These are phyloP conservation scores for Gisinianus flammeolus DNA, from an alignment of 2,888 invertebrate genomes.

Conservation along the genomic window DNA sequence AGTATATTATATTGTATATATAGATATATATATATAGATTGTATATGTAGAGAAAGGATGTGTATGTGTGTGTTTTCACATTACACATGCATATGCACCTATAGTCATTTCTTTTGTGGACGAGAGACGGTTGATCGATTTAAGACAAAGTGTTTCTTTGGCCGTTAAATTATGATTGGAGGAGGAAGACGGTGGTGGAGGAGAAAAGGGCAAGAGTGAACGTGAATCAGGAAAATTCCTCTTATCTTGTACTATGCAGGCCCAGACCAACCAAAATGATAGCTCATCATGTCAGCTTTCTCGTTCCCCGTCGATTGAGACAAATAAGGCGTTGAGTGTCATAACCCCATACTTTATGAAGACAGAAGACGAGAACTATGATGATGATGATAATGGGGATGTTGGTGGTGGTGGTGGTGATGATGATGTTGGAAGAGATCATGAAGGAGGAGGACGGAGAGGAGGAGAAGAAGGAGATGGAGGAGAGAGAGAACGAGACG, in stretches of 20 bases:
- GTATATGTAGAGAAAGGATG: background rate
- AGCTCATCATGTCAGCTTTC: slow-evolving; percentile 23
- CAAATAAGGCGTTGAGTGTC: slow-evolving; percentile 23
- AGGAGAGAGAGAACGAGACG: slow-evolving; percentile 29
- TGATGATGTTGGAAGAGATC: background rate
- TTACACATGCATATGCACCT: background rate
- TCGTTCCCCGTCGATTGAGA: slow-evolving; percentile 27
- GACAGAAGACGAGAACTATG: background rate
- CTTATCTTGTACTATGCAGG: slow-evolving; percentile 51
- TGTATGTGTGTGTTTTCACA: background rate
- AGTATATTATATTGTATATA: background rate
- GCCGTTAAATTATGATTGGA: slow-evolving; percentile 19
- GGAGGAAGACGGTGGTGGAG: background rate
- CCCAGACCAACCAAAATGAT: slow-evolving; percentile 44
- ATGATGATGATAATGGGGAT: background rate
- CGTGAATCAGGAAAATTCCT: slow-evolving; percentile 34
- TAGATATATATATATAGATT: background rate
- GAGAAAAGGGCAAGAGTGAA: slow-evolving; percentile 5
- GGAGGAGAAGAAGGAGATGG: slow-evolving; percentile 50
- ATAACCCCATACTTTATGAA: slow-evolving; percentile 14
- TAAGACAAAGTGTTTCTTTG: slow-evolving; percentile 33
- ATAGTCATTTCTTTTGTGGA: background rate
- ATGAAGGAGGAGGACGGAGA: background rate
- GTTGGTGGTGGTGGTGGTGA: background rate
- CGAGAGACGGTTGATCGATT: slow-evolving; percentile 28